These are phyloP conservation scores for Copsychus sechellarum DNA, from an alignment of 2,113 vertebrate genomes.

Conservation along the genomic window DNA sequence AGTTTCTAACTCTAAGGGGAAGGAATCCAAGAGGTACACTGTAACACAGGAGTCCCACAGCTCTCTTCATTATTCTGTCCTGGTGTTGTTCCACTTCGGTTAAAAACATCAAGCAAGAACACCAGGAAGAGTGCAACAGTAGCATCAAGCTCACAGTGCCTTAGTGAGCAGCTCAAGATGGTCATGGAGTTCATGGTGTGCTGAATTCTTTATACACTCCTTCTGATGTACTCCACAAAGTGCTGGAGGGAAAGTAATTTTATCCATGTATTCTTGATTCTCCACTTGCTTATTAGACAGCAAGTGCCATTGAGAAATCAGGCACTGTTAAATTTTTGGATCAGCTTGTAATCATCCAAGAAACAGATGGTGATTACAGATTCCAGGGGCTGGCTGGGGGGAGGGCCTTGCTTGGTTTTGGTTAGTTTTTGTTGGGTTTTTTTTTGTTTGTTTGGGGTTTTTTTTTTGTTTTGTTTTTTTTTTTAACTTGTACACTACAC, in stretches of 20 bases:
- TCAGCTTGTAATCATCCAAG: slow-evolving; percentile 48
- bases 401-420: background rate
- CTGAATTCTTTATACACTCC: background rate
- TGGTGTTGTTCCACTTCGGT: background rate
- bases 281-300: background rate
- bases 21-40: background rate
- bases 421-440: too few relatives aligned
- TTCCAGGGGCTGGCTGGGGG: background rate
- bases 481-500: background rate
- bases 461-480: background rate
- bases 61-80: background rate
- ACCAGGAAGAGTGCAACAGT: background rate
- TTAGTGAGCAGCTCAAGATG: background rate
- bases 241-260: background rate
- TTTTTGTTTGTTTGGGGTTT: too few relatives aligned
- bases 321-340: slow-evolving; percentile 20
- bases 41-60: accelerated
- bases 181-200: background rate
- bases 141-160: background rate
- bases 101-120: background rate
- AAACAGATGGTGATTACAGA: slow-evolving; percentile 54
- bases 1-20: background rate
- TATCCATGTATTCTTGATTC: background rate
- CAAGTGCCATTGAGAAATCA: background rate
- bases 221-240: background rate